A percentile compares a stretch with the other conserved stretches of the same genome.
Conservation (phyloP, 2,797 vertebrate species). For the Neosilurus mollespiculum region DNA sequence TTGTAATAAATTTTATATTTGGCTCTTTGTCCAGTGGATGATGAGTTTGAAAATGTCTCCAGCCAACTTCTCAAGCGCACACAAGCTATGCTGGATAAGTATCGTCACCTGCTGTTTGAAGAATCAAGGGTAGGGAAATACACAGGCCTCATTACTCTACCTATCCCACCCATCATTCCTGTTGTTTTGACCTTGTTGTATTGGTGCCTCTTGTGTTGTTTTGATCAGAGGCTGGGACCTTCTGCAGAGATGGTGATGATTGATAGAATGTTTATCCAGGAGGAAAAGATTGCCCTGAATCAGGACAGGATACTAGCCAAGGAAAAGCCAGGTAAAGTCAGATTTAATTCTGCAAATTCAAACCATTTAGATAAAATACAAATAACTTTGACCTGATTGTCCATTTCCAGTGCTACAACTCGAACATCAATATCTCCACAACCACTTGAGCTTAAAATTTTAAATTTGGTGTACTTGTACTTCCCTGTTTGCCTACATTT, state of each 20-base stretch:
- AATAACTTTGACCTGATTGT: too few relatives aligned
- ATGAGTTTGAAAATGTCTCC: conserved; percentile 91
- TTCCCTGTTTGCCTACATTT: too few relatives aligned
- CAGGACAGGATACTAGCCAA: conserved; percentile 86
- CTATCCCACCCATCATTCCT: conserved; percentile 32
- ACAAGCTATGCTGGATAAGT: conserved; percentile 95
- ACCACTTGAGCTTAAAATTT: too few relatives aligned
- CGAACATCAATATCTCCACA: too few relatives aligned
- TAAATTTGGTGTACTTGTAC: too few relatives aligned
- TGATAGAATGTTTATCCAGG: conserved; percentile 94
- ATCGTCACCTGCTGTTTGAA: conserved; percentile 87
- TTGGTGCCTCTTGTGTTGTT: conserved; percentile 3
- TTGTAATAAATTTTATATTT: background rate
- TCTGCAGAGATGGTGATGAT: conserved; percentile 99
- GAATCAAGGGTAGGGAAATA: conserved; percentile 83
- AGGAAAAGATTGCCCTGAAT: conserved; percentile 85
- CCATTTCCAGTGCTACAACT: too few relatives aligned
- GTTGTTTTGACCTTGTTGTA: conserved; percentile 56
- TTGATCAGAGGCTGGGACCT: conserved; percentile 85
- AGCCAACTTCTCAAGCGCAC: conserved; percentile 88
- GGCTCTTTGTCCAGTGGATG: conserved; percentile 77
- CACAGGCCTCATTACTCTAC: background rate
- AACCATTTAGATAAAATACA: too few relatives aligned
- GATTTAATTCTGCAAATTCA: background rate
- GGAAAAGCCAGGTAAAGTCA: conserved; percentile 85